A percentile compares a stretch with the other conserved stretches of the same genome.
These are phyloP conservation scores for Plusia festucae DNA, from an alignment of 2,888 invertebrate species.

Conservation along the genomic window DNA sequence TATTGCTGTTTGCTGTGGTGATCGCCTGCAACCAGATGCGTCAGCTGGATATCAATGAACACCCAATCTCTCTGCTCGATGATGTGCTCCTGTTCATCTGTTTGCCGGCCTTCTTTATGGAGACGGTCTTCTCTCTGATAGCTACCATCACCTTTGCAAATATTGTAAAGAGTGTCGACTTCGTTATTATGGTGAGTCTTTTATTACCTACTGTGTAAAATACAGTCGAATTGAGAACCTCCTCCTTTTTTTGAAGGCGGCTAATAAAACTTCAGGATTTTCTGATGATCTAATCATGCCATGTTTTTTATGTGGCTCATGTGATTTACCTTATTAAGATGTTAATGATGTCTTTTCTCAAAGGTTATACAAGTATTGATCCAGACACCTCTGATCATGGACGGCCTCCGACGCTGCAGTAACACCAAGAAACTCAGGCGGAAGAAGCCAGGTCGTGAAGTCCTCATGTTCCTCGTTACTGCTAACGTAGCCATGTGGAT, in stretches of 20 bases:
- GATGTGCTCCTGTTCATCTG: slow-evolving; percentile 92
- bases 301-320: no score
- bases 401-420: slow-evolving; percentile 93
- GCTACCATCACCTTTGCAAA: slow-evolving; percentile 90
- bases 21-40: slow-evolving; percentile 91
- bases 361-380: slow-evolving; percentile 92
- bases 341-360: slow-evolving; percentile 35
- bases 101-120: slow-evolving; percentile 92
- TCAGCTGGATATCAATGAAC: slow-evolving; percentile 91
- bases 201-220: no score
- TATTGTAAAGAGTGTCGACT: slow-evolving; percentile 85
- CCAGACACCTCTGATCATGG: slow-evolving; percentile 93
- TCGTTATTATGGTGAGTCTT: slow-evolving; percentile 87
- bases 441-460: slow-evolving; percentile 92
- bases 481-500: slow-evolving; percentile 94
- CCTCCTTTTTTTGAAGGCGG: no score
- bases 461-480: slow-evolving; percentile 93
- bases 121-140: slow-evolving; percentile 91
- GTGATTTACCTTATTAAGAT: neutral
- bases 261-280: no score
- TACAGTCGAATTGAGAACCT: no score
- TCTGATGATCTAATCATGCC: no score
- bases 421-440: slow-evolving; percentile 90
- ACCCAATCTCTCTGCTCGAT: slow-evolving; percentile 91
- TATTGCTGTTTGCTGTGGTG: slow-evolving; percentile 89